These are phyloP conservation scores for Amiota minor DNA, from an alignment of 2,888 invertebrate genomes.

Conservation along the genomic window DNA sequence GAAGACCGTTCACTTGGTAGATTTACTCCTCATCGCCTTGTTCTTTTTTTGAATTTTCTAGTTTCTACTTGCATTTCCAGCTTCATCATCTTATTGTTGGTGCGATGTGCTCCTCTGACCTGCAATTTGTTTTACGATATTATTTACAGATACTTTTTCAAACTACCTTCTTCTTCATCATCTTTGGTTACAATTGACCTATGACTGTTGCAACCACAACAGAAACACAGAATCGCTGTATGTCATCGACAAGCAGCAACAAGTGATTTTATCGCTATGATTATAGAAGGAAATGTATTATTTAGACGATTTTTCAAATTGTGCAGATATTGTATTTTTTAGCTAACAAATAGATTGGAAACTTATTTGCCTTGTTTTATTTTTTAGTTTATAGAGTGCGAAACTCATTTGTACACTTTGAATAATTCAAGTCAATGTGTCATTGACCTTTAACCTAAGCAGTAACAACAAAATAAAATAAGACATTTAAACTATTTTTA, in stretches of 20 bases:
- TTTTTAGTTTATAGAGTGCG: neutral
- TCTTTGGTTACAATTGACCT: constrained; percentile 16
- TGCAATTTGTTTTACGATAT: constrained; percentile 24
- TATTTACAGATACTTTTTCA: constrained; percentile 5
- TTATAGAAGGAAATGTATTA: constrained; percentile 25
- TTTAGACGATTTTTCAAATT: constrained; percentile 9
- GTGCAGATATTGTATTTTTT: neutral
- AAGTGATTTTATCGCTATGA: constrained; percentile 27
- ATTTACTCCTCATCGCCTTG: constrained; percentile 20
- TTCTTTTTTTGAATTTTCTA: neutral
- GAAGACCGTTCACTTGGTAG: neutral
- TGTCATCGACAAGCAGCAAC: constrained; percentile 24
- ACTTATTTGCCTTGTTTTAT: neutral
- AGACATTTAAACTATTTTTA: neutral
- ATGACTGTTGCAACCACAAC: constrained; percentile 30
- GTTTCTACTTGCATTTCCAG: too few species aligned
- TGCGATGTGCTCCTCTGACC: constrained; percentile 15
- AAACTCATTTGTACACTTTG: neutral
- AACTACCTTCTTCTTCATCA: neutral
- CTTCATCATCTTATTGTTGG: neutral
- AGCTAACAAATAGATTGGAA: too few species aligned
- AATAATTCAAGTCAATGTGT: neutral
- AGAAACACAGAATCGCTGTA: constrained; percentile 12
- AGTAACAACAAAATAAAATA: neutral
- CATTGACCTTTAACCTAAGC: constrained; percentile 12